A percentile compares a stretch with the other conserved stretches of the same genome.
Conservation (phyloP, 37 sponge, comb jelly and placozoan genomes). For the Beroe forskalii region DNA sequence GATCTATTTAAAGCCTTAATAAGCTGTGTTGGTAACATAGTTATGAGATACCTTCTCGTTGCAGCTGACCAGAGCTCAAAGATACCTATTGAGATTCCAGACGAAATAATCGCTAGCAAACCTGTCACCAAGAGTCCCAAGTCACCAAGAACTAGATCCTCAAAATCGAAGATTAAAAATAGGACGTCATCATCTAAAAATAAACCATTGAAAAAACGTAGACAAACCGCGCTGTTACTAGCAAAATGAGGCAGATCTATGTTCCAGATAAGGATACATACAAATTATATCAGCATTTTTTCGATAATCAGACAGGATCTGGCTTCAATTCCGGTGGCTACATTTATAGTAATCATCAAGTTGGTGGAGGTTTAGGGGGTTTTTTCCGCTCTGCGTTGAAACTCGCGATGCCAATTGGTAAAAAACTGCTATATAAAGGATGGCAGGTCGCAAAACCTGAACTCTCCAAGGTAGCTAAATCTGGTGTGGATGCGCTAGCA, state of each 20-base stretch:
- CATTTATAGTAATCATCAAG: not conserved
- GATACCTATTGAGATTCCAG: not conserved
- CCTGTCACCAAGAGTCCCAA: not conserved
- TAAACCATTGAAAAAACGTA: not conserved
- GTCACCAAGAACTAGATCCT: not conserved
- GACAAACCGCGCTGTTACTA: not conserved
- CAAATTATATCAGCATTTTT: not conserved
- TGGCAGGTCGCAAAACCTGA: slow-evolving; percentile 18
- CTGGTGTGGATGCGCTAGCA: not conserved
- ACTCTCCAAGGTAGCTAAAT: not conserved
- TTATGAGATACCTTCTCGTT: slow-evolving; percentile 1
- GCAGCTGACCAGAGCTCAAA: not conserved
- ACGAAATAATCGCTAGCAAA: not conserved
- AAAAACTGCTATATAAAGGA: slow-evolving; percentile 17
- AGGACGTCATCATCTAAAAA: not conserved
- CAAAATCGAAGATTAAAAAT: not conserved
- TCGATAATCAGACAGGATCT: not conserved
- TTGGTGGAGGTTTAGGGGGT: slow-evolving; percentile 35
- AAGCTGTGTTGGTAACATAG: not conserved
- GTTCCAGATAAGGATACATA: not conserved
- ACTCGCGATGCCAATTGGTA: slow-evolving; percentile 21
- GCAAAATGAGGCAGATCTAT: slow-evolving; percentile 32
- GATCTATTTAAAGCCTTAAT: not conserved
- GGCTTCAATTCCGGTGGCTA: not conserved
- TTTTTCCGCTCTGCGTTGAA: not conserved